A percentile compares a stretch with the other conserved stretches of the same genome.
Conservation (phyloP, 2,797 vertebrate genomes). For the Anolis apletophallus region DNA sequence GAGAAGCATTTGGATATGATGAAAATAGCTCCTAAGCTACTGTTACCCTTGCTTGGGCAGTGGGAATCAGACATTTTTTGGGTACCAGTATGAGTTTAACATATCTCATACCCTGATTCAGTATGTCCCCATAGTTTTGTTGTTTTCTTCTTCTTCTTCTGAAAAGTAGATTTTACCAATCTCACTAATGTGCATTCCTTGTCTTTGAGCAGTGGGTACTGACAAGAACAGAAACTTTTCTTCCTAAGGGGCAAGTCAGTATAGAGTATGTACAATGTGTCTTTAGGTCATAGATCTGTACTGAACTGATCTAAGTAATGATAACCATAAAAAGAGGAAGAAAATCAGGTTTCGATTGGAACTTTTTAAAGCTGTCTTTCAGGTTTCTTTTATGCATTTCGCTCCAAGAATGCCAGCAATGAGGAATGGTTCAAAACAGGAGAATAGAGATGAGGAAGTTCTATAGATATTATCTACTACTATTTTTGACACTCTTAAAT, state of each 20-base stretch:
- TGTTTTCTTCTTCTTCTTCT: neutral
- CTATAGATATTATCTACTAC: constrained; percentile 47
- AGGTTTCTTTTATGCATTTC: constrained; percentile 59
- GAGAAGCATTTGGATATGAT: no score
- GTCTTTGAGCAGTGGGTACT: neutral
- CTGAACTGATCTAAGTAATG: constrained; percentile 36
- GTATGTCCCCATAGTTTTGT: neutral
- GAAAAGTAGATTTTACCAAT: neutral
- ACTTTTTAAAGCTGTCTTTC: constrained; percentile 55
- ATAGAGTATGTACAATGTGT: neutral
- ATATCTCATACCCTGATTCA: neutral
- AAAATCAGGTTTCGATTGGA: constrained; percentile 61
- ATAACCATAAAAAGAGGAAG: constrained; percentile 51
- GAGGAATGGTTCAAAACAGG: constrained; percentile 47
- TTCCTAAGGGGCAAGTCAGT: neutral
- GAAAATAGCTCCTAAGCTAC: no score
- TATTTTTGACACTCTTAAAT: constrained; percentile 3
- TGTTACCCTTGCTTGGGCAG: no score
- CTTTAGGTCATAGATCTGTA: constrained; percentile 2
- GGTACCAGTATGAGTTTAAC: neutral
- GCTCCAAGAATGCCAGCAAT: constrained; percentile 25
- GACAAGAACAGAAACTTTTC: neutral
- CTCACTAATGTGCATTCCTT: neutral
- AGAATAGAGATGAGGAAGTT: constrained; percentile 28
- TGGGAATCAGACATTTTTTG: no score